Conservation (phyloP, 2,797 vertebrate genomes). For the Helicolenus hilgendorfi region DNA sequence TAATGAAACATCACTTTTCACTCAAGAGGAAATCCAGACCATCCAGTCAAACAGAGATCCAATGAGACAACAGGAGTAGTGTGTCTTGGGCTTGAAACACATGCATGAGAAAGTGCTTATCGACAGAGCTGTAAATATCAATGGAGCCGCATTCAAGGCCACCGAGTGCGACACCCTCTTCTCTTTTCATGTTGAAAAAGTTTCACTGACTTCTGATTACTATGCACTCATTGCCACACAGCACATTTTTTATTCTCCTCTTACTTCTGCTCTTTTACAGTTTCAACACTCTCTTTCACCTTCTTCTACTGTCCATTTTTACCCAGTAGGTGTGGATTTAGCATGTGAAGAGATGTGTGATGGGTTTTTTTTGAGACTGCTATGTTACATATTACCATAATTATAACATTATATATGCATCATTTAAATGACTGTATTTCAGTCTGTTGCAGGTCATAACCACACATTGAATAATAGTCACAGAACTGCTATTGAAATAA, state of each 20-base stretch:
- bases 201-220: not conserved
- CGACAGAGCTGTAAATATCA: conserved; percentile 6
- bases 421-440: not conserved
- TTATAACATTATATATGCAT: not conserved
- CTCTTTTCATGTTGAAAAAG: conserved; percentile 1
- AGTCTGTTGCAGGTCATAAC: not conserved
- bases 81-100: conserved; percentile 5
- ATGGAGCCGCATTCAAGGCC: conserved; percentile 36
- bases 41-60: not conserved
- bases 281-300: not conserved
- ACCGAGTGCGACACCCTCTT: not conserved
- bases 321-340: not conserved
- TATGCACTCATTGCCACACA: not conserved
- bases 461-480: not conserved
- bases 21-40: conserved; percentile 19
- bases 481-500: not conserved
- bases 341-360: not conserved
- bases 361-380: not conserved
- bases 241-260: not conserved
- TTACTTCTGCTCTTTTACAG: not conserved
- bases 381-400: not conserved
- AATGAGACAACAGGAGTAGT: not conserved
- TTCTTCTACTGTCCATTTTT: not conserved
- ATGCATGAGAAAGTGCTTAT: conserved; percentile 1
- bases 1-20: conserved; percentile 39